Conservation (phyloP, 2,888 invertebrate species). For the Drosophila incognita region DNA sequence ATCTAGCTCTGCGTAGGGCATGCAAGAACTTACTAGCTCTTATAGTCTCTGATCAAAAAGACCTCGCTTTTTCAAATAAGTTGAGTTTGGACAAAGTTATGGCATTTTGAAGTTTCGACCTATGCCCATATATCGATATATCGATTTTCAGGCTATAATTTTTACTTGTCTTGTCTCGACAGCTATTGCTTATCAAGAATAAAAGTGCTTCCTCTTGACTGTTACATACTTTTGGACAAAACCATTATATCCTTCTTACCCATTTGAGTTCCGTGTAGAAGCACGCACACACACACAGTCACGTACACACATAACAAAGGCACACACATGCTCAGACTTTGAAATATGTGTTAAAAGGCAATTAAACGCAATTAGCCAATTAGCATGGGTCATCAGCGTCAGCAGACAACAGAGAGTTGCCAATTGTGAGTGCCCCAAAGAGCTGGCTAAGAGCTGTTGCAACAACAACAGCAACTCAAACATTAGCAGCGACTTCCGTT, state of each 20-base stretch:
- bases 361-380: constrained; percentile 80
- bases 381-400: constrained; percentile 75
- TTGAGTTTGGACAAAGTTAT: too few species aligned
- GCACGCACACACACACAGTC: background rate
- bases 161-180: too few species aligned
- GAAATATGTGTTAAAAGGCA: constrained; percentile 68
- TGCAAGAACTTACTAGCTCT: too few species aligned
- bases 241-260: background rate
- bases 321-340: constrained; percentile 1
- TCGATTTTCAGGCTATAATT: too few species aligned
- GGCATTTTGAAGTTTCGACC: too few species aligned
- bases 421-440: constrained; percentile 20
- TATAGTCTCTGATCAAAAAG: too few species aligned
- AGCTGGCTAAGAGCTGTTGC: constrained; percentile 52
- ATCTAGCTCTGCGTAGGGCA: too few species aligned
- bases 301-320: background rate
- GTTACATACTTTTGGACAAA: background rate
- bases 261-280: background rate
- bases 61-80: too few species aligned
- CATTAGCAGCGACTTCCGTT: constrained; percentile 69
- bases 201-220: background rate
- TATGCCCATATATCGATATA: too few species aligned
- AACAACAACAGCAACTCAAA: constrained; percentile 21
- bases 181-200: background rate
- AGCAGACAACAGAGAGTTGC: constrained; percentile 26